A percentile compares a stretch with the other conserved stretches of the same genome.
Conservation (phyloP, 2,888 invertebrate genomes). For the Hoplodrina blanda region DNA sequence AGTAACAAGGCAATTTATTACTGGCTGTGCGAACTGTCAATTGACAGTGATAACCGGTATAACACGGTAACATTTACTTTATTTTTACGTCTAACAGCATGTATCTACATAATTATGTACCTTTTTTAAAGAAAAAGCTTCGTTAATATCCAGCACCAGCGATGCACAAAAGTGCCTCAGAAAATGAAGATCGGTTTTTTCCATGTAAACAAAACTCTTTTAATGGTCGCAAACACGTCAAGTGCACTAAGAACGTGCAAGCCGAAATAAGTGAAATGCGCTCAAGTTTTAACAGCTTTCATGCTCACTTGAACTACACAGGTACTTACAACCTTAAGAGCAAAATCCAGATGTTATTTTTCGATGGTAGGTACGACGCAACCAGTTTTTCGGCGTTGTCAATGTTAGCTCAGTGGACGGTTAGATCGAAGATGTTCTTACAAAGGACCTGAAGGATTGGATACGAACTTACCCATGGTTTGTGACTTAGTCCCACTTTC, state of each 20-base stretch:
- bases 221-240: conserved; percentile 36
- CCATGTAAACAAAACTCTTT: conserved; percentile 38
- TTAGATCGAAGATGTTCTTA: background rate
- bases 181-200: conserved; percentile 30
- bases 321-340: conserved; percentile 29
- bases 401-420: background rate
- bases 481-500: too few species aligned
- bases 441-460: too few species aligned
- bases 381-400: background rate
- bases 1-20: too few species aligned
- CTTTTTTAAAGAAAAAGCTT: background rate
- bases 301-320: conserved; percentile 43
- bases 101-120: too few species aligned
- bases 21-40: too few species aligned
- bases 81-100: background rate
- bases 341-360: conserved; percentile 30
- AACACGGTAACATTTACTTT: background rate
- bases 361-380: background rate
- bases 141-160: background rate
- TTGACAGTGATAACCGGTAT: too few species aligned
- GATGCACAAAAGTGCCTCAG: conserved; percentile 9
- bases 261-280: conserved; percentile 37
- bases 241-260: conserved; percentile 26
- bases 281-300: conserved; percentile 55
- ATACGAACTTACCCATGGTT: too few species aligned